Base-by-base conservation (phyloP, 2,113 vertebrate genomes). In the Anguilla japonica region DNA sequence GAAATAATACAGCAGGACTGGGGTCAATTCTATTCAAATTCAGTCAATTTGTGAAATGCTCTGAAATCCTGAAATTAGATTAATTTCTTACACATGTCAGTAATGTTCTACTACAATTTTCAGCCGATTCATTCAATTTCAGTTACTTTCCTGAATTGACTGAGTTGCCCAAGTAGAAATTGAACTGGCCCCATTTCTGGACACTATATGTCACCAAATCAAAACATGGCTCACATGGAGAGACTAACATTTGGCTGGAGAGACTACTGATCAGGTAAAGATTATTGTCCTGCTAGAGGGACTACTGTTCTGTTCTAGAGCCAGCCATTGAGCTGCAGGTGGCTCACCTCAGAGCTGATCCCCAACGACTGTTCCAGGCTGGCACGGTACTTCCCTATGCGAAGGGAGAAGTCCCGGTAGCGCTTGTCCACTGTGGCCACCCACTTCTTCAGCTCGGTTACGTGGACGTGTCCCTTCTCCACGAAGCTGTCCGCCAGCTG, bases 401-500 rank as follows among this genome's bases (percentile, higher is more conserved):
- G 96, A 80, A 97, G 84, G 81, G 98, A 98, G 95, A 99, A 99
- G 92, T 99, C 98, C 0, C 98, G 95, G 94, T 99, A 99, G 53
- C 96, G 94, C 87, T 98, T 98, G 94, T 99, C 98, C 88, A 99
- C 97, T 0, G 97, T 97, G 89, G 97, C 97, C 89, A 99, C 98
- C 97, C 98, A 99, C 75, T 98, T 98, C 93, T 98, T 98, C 92
- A 99, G 97, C 94, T 99, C 98, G 0, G 94, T 95, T 89, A 98
- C 97, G 0, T 99, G 98, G 81, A 96, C 96, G 39, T 99, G 98
- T 79, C 98, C 98, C 89, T 99, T 99, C 91, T 99, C 98, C 92
- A 99, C 97, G 91, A 99, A 97, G 90, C 96, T 98, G 92, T 99
- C 98, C 0, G 98, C 98, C 93, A 99, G 91, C 92, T 99, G 98